These are phyloP conservation scores for Ladona fulva DNA, from an alignment of 1,140 invertebrate species.

Conservation along the genomic window DNA sequence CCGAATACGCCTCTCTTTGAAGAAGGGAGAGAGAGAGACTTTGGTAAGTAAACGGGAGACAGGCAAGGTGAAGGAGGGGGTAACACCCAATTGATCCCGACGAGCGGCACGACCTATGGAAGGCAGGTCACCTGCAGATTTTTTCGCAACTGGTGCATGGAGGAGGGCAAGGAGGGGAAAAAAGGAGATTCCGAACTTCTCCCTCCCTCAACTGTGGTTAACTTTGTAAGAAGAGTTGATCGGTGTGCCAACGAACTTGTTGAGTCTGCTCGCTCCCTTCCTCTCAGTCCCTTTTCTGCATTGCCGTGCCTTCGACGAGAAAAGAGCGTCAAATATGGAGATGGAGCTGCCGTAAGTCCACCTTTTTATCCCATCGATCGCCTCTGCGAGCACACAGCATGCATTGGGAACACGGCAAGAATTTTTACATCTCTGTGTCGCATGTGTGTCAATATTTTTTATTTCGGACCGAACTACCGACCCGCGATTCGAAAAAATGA, in stretches of 20 bases:
- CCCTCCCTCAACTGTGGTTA: neutral
- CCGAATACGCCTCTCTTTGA: too few relatives aligned
- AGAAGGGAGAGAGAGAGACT: neutral
- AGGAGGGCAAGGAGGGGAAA: neutral
- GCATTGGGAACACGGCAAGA: too few relatives aligned
- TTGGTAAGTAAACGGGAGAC: neutral
- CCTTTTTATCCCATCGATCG: too few relatives aligned
- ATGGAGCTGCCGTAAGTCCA: too few relatives aligned
- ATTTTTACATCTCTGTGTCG: too few relatives aligned
- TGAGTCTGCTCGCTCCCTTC: neutral
- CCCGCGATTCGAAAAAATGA: too few relatives aligned
- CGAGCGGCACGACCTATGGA: neutral
- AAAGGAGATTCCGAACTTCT: neutral
- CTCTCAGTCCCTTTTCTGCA: neutral
- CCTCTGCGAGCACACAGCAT: too few relatives aligned
- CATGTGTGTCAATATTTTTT: too few relatives aligned
- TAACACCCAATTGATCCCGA: neutral
- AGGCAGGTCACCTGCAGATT: neutral
- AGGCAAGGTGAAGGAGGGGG: neutral
- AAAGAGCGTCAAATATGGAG: too few relatives aligned
- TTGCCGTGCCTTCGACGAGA: too few relatives aligned
- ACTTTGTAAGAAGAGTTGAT: neutral
- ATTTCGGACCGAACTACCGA: too few relatives aligned
- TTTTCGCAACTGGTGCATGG: neutral
- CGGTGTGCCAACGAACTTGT: conserved; percentile 2